These are phyloP conservation scores for Zaprionus obscuricornis DNA, from an alignment of 2,888 invertebrate genomes.

Conservation along the genomic window DNA sequence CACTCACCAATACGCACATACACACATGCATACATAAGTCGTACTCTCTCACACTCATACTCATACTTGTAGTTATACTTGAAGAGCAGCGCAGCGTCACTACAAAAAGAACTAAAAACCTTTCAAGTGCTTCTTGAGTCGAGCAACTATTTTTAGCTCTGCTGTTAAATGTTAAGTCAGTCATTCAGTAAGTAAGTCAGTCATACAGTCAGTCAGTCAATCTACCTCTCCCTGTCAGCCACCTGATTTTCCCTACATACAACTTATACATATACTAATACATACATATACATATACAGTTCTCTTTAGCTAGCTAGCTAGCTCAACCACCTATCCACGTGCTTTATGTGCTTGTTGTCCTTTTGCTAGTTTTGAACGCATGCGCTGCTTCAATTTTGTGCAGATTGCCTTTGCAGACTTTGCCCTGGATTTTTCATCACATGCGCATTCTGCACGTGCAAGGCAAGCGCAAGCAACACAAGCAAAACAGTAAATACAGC, in stretches of 20 bases:
- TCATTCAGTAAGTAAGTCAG: not conserved
- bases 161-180: constrained; percentile 43
- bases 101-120: constrained; percentile 9
- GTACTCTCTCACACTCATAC: not conserved
- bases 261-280: too few relatives aligned
- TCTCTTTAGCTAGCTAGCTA: not conserved
- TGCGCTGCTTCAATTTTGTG: constrained; percentile 48
- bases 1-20: constrained; percentile 32
- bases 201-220: constrained; percentile 21
- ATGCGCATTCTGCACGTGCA: constrained; percentile 62
- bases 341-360: constrained; percentile 46
- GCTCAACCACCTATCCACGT: constrained; percentile 20
- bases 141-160: constrained; percentile 40
- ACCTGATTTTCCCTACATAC: constrained; percentile 9
- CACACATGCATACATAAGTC: constrained; percentile 16
- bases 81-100: too few relatives aligned
- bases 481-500: constrained; percentile 27
- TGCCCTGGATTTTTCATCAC: constrained; percentile 74
- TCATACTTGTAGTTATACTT: not conserved
- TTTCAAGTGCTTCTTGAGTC: constrained; percentile 38
- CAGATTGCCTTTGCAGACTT: constrained; percentile 62
- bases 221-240: not conserved
- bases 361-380: constrained; percentile 28
- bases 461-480: constrained; percentile 17
- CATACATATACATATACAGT: constrained; percentile 9